These are phyloP conservation scores for Acipenser ruthenus DNA, from an alignment of 2,797 vertebrate species.

Conservation along the genomic window DNA sequence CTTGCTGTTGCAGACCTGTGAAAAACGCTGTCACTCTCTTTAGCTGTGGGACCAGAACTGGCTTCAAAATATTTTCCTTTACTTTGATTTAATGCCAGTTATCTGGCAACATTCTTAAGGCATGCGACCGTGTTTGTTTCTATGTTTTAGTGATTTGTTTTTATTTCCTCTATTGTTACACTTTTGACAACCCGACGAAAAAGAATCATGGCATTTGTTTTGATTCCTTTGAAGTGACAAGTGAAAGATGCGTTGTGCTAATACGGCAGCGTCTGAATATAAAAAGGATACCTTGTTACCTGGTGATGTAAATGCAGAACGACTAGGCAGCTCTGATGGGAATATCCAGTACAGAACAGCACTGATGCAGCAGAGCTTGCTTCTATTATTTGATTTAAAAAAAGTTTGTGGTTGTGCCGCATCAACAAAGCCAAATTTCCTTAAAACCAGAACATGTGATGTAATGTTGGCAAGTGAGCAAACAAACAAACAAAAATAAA, in stretches of 20 bases:
- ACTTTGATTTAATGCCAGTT: slow-evolving; percentile 43
- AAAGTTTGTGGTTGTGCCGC: slow-evolving; percentile 33
- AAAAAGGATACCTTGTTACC: slow-evolving; percentile 17
- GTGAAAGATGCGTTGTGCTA: slow-evolving; percentile 41
- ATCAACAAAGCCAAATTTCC: slow-evolving; percentile 31
- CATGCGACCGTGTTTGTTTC: slow-evolving; percentile 27
- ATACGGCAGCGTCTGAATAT: slow-evolving; percentile 39
- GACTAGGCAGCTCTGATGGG: neutral
- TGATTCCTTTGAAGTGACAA: slow-evolving; percentile 53
- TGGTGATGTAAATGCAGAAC: neutral
- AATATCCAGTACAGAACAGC: slow-evolving; percentile 7
- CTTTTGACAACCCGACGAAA: slow-evolving; percentile 43
- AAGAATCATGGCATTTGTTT: slow-evolving; percentile 21
- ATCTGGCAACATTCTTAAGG: slow-evolving; percentile 29
- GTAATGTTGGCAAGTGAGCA: slow-evolving; percentile 11
- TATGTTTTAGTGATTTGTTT: slow-evolving; percentile 51
- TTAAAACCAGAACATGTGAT: slow-evolving; percentile 14
- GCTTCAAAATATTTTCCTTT: slow-evolving; percentile 40
- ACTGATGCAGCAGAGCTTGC: slow-evolving; percentile 11
- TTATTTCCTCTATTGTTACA: slow-evolving; percentile 28
- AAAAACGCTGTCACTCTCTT: neutral
- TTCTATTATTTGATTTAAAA: slow-evolving; percentile 37
- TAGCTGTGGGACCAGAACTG: slow-evolving; percentile 10
- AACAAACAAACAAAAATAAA: slow-evolving; percentile 15
- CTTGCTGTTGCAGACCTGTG: too few species aligned